Conservation (phyloP, 2,113 vertebrate genomes). For the Brachypteracias leptosomus region DNA sequence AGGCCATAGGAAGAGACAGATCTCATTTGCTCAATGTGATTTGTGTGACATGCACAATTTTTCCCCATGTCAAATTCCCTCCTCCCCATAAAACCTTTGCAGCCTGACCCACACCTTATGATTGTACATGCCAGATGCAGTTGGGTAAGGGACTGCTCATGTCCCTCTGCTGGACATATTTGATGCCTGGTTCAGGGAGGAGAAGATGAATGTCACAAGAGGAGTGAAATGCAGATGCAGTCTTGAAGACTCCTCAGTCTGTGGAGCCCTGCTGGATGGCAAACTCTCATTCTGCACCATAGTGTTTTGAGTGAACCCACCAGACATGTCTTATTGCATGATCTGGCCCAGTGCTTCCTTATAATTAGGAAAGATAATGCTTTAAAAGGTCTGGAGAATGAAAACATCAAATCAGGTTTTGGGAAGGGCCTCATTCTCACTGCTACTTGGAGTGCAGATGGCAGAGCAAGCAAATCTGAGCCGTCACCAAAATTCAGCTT, state of each 20-base stretch:
- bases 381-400: background rate
- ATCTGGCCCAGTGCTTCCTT: background rate
- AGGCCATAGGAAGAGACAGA: background rate
- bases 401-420: background rate
- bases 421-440: background rate
- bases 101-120: background rate
- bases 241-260: background rate
- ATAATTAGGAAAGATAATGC: background rate
- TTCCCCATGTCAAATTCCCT: background rate
- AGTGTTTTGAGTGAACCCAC: rapidly evolving
- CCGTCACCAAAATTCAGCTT: background rate
- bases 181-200: background rate
- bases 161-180: background rate
- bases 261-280: background rate
- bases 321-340: background rate
- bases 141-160: background rate
- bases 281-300: background rate
- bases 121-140: background rate
- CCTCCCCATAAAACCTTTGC: background rate
- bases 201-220: background rate
- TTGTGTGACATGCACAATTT: background rate
- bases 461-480: background rate
- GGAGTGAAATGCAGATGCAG: background rate
- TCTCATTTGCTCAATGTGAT: background rate
- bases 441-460: background rate